Evolutionary conservation across 2,888 invertebrate species (phyloP).

Genomic region (Cantharis lateralis): DNA sequence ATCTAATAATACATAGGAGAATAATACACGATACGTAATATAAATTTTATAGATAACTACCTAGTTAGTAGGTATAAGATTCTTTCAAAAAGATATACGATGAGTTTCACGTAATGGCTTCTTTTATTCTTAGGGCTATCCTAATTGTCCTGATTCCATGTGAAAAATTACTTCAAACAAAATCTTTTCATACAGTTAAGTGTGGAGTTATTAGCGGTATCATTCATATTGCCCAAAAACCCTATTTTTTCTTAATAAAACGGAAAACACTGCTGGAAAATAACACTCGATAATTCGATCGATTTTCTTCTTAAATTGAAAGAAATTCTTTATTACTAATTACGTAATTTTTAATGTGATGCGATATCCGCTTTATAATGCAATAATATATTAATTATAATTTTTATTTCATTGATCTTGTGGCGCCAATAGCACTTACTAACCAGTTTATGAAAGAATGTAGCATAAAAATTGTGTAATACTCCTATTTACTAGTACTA

Average conservation of each 20-base stretch:
- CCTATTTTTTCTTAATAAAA: background rate
- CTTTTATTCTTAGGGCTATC: background rate
- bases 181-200: background rate
- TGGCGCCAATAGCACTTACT: constrained; percentile 7
- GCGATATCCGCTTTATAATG: background rate
- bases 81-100: background rate
- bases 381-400: background rate
- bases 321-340: background rate
- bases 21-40: background rate
- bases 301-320: background rate
- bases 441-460: background rate
- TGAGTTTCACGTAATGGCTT: background rate
- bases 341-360: background rate
- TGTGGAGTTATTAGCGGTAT: background rate
- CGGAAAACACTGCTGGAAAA: background rate
- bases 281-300: background rate
- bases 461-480: background rate
- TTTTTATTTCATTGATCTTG: constrained; percentile 1
- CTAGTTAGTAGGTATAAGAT: background rate
- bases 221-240: background rate
- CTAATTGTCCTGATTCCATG: background rate
- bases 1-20: no score
- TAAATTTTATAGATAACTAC: background rate
- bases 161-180: background rate
- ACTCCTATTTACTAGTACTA: background rate